A percentile compares a stretch with the other conserved stretches of the same genome.
phyloP scores from a whole-genome alignment of 2,888 invertebrate genomes.

The Fragum fragum region DNA sequence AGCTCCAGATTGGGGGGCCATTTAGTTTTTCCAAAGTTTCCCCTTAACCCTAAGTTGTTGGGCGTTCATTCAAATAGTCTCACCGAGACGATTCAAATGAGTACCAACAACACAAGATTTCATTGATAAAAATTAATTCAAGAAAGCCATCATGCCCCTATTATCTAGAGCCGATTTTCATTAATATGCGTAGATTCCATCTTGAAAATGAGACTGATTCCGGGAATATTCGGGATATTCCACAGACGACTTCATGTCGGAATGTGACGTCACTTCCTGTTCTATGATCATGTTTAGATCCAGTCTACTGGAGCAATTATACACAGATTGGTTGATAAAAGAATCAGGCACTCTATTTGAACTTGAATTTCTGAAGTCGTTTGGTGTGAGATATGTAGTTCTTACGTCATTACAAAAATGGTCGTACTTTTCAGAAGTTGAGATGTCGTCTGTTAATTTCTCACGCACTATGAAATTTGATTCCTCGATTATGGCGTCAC shows the following conservation, averaged over 20 bases:
- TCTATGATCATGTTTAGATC: constrained; percentile 26
- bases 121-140: not conserved
- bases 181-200: constrained; percentile 27
- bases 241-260: constrained; percentile 11
- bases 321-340: constrained; percentile 18
- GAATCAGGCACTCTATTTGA: constrained; percentile 11
- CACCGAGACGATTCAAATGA: not conserved
- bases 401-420: constrained; percentile 21
- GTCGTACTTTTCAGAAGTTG: constrained; percentile 8
- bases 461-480: constrained; percentile 23
- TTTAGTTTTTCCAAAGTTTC: too few species aligned
- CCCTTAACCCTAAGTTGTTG: too few species aligned
- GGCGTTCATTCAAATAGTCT: too few species aligned
- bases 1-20: too few species aligned
- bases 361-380: not conserved
- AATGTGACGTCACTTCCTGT: constrained; percentile 27
- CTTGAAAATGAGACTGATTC: constrained; percentile 8
- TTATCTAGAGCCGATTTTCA: not conserved
- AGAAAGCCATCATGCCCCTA: not conserved
- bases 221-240: constrained; percentile 3
- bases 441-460: constrained; percentile 1
- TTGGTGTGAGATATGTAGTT: constrained; percentile 15
- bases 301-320: constrained; percentile 5
- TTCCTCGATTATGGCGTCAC: not conserved
- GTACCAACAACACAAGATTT: not conserved